Evolutionary conservation across 2,797 vertebrate genomes (phyloP).

Genomic region (Poecilia velifera): DNA sequence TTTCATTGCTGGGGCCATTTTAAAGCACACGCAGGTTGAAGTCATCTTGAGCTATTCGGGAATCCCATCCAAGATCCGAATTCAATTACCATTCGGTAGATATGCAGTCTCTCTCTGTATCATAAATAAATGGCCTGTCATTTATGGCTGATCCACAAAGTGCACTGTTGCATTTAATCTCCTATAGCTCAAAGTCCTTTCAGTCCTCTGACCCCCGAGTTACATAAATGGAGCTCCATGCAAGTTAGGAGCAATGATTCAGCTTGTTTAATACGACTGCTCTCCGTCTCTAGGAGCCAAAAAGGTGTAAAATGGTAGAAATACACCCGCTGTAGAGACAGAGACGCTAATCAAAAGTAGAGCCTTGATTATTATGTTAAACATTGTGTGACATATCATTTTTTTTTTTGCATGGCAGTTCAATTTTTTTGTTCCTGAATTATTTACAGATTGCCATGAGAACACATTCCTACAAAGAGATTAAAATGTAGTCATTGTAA

Average conservation of each 20-base stretch:
- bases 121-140: conserved; percentile 59
- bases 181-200: conserved; percentile 24
- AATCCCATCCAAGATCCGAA: conserved; percentile 45
- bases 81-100: conserved; percentile 66
- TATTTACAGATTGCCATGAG: conserved; percentile 50
- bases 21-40: conserved; percentile 26
- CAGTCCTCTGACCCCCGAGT: conserved; percentile 38
- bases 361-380: conserved; percentile 55
- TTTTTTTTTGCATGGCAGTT: conserved; percentile 32
- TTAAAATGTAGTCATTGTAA: conserved; percentile 9
- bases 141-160: conserved; percentile 53
- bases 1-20: conserved; percentile 25
- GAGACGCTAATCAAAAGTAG: conserved; percentile 44
- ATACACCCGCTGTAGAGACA: not conserved
- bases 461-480: conserved; percentile 28
- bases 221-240: conserved; percentile 33
- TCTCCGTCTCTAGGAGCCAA: conserved; percentile 35
- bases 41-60: conserved; percentile 33
- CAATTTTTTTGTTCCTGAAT: conserved; percentile 43
- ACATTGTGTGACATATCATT: conserved; percentile 33
- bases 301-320: conserved; percentile 54
- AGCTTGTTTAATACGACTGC: conserved; percentile 46
- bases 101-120: conserved; percentile 34
- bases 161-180: conserved; percentile 54
- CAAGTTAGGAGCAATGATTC: conserved; percentile 52